These are phyloP conservation scores for Australoheros scitulus DNA, from an alignment of 2,113 vertebrate species.

Conservation along the genomic window DNA sequence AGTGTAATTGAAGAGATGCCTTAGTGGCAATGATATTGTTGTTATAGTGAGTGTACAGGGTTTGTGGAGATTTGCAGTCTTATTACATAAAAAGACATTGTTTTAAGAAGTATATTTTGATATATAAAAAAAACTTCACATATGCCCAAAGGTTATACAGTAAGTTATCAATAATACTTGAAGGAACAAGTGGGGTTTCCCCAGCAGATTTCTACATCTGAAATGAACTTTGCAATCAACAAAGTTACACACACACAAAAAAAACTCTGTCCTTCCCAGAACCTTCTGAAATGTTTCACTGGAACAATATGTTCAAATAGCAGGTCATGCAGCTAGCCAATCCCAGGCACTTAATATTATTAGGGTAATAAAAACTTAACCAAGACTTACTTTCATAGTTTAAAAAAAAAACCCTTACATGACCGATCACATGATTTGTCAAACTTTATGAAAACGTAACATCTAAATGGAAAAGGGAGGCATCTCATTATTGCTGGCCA, in stretches of 20 bases:
- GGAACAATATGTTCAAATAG: slow-evolving; percentile 41
- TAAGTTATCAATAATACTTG: not conserved
- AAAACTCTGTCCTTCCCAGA: slow-evolving; percentile 15
- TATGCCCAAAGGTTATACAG: not conserved
- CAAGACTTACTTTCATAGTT: slow-evolving; percentile 32
- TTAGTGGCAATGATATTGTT: slow-evolving; percentile 41
- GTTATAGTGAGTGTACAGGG: not conserved
- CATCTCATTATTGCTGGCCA: slow-evolving; percentile 57
- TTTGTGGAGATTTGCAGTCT: slow-evolving; percentile 1
- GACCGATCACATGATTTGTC: slow-evolving; percentile 54
- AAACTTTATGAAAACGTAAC: slow-evolving; percentile 63
- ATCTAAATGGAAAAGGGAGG: slow-evolving; percentile 48
- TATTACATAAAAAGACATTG: not conserved
- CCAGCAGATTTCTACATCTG: not conserved
- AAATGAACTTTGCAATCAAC: slow-evolving; percentile 30
- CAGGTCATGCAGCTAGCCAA: slow-evolving; percentile 27
- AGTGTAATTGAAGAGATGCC: slow-evolving; percentile 66
- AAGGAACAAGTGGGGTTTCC: not conserved
- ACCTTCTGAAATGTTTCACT: slow-evolving; percentile 7
- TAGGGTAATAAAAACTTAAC: slow-evolving; percentile 52
- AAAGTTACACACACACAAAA: not conserved
- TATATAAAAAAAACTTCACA: not conserved
- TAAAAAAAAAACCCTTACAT: slow-evolving; percentile 17
- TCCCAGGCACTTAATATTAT: slow-evolving; percentile 40
- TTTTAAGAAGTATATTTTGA: not conserved